Evolutionary conservation across 2,888 invertebrate species (phyloP), one percentile per base, ranked within the genome.

Genomic region (Automeris io): DNA sequence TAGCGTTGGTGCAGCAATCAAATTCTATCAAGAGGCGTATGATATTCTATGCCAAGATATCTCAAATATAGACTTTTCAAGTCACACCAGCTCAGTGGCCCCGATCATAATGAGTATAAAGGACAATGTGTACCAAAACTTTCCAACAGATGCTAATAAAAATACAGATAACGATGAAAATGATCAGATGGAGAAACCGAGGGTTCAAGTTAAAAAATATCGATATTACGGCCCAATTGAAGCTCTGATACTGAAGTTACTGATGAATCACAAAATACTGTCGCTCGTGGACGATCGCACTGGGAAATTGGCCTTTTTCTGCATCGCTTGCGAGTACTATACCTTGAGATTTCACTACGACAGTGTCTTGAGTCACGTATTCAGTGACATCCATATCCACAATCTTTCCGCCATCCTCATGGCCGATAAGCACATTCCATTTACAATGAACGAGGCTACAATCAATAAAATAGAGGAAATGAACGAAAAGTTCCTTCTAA

Each of bases 81-180:
- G 69, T 0, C 75, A 78, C 38, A 76, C 81, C 0, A 73, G 77
- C 37, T 72, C 85, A 0, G 86, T 86, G 0, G 86, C 86, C 4
- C 86, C 86, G 0, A 85, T 86, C 1, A 85, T 86, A 2, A 85
- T 86, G 86, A 85, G 85, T 39, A 86, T 86, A 19, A 79, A 83
- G 18, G 86, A 86, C 42, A 86, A 86, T 29, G 86, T 86, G 1
- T 85, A 86, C 40, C 85, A 86, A 42, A 85, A 85, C 38, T 85
- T 85, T 41, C 61, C 81, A 0, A 64, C 69, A 0, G 86, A 86
- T 24, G 68, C 80, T 0, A 85, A 83, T 34, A 86, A 80, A 47
- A 85, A 72, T 40, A 75, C 71, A 23, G 86, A 86, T 4, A 79
- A 71, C 5, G 86, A 86, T 3, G 86, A 86, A 0, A 70, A 60